Conservation (phyloP, 2,797 vertebrate species). For the Thamnophis elegans region DNA sequence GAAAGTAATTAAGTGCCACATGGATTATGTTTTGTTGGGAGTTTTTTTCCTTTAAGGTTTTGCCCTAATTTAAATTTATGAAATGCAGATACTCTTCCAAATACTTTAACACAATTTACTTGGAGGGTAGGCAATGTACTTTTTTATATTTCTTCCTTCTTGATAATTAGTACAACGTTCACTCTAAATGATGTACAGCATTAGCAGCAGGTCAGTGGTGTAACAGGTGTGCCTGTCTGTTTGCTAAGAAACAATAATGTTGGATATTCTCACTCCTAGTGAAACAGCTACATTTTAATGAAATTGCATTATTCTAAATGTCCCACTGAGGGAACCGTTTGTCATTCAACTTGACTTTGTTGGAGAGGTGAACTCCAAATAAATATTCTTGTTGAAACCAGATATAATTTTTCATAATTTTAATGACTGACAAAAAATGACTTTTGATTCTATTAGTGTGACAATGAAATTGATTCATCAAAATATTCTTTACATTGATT, state of each 20-base stretch:
- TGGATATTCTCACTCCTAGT: neutral
- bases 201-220: constrained; percentile 11
- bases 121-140: neutral
- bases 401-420: neutral
- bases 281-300: neutral
- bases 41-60: rapidly evolving
- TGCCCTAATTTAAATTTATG: rapidly evolving
- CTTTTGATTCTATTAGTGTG: neutral
- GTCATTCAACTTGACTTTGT: neutral
- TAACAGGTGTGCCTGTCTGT: neutral
- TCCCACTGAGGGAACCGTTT: neutral
- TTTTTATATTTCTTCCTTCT: constrained; percentile 1
- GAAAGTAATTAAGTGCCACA: neutral
- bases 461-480: neutral
- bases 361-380: neutral
- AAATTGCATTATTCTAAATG: neutral
- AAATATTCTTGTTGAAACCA: neutral
- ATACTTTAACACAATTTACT: rapidly evolving
- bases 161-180: constrained; percentile 7
- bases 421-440: neutral
- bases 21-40: rapidly evolving
- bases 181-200: constrained; percentile 11
- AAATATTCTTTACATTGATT: neutral
- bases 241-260: constrained; percentile 14
- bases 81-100: rapidly evolving